Evolutionary conservation across 2,113 vertebrate genomes (phyloP).

Genomic region (Pycnonotus jocosus): DNA sequence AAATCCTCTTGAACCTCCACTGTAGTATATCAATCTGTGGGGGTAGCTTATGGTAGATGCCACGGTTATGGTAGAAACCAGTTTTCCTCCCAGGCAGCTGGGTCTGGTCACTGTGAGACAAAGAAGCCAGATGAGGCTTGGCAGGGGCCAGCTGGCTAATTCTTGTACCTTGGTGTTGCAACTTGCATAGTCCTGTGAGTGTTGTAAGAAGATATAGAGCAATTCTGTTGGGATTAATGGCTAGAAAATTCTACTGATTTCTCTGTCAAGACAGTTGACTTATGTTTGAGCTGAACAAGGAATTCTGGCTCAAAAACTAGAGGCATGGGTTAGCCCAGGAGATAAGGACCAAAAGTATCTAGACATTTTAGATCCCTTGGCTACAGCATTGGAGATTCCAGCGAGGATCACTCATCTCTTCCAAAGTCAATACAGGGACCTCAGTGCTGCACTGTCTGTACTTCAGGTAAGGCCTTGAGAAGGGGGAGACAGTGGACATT

Average conservation of each 20-base stretch:
- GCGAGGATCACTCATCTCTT: not conserved
- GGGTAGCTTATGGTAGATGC: not conserved
- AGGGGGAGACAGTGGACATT: not conserved
- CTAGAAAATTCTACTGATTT: not conserved
- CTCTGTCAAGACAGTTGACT: not conserved
- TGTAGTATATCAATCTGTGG: not conserved
- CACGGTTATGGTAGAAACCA: not conserved
- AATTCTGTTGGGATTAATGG: not conserved
- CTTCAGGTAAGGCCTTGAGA: not conserved
- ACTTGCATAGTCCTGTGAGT: not conserved
- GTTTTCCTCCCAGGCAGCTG: not conserved
- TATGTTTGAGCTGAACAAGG: not conserved
- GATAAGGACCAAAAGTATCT: not conserved
- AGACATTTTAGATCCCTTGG: not conserved
- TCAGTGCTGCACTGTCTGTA: not conserved
- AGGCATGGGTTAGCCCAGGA: not conserved
- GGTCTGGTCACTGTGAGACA: not conserved
- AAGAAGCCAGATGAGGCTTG: not conserved
- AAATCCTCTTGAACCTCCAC: not conserved
- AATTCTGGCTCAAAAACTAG: not conserved
- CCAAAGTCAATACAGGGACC: not conserved
- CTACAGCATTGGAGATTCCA: not conserved
- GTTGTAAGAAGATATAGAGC: constrained; percentile 15
- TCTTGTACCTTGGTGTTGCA: not conserved
- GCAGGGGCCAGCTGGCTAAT: not conserved